Base-by-base conservation (phyloP, 2,888 invertebrate genomes). In the Cephus pygmeus region DNA sequence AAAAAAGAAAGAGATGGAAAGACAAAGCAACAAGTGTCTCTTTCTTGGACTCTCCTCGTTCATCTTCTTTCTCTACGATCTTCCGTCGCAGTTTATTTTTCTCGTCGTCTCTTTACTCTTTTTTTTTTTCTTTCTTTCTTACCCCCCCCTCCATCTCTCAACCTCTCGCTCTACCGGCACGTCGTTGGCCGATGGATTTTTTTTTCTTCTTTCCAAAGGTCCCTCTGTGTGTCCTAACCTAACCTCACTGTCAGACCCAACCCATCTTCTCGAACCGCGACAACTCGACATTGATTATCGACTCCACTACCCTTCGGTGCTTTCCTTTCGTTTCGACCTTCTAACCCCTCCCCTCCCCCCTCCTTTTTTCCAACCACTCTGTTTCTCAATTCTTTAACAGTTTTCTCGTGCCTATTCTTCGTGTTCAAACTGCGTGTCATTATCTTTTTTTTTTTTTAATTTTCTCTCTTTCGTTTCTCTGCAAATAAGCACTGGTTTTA, bases 391-490 rank as follows among this genome's bases (percentile, higher is more conserved):
- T 78, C 71, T 69, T 76, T 80, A 69, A 76, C 81, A 73, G n/a
- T 83, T 76, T 77, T 78, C 77, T 75, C 82, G 73, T 40, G 80
- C 77, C 80, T 77, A 69, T 81, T 81, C 80, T 77, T 76, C 76
- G 79, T 34, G 76, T 69, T 75, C 76, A 75, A 34, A 81, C 80
- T 75, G 76, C 80, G 78, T 77, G 83, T 79, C 69, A 69, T 81
- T 80, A 69, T 73, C 76, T 77, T 73, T 76, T 76, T 84, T 81
- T 31, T 12, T 15, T 36, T 12, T 36, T 4, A 1, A 40, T 15
- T 40, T 40, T 4, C 40, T 40, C 36, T 40, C 40, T 40, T 15
- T 40, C 40, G 40, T 40, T 15, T 15, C 40, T 6, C 40, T 6
- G 15, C 40, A 15, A 40, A 15, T 6, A 40, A 15, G 40, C 40